Evolutionary conservation across 2,113 vertebrate species (phyloP).

Genomic region (Thunnus maccoyii): DNA sequence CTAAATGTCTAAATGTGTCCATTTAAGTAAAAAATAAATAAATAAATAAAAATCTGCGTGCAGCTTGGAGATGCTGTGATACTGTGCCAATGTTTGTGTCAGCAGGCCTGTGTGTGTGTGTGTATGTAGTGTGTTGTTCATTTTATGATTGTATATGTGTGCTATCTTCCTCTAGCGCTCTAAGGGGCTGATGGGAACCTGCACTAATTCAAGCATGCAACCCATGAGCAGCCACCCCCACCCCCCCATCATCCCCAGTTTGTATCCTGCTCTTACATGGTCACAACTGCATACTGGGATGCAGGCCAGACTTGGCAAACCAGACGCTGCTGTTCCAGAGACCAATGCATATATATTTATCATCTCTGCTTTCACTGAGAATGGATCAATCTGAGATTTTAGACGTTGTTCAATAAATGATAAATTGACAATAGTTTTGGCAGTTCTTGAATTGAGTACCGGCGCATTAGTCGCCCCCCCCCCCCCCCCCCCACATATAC

Average conservation of each 20-base stretch:
- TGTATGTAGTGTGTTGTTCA: conserved; percentile 17
- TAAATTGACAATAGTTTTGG: neutral
- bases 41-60: neutral
- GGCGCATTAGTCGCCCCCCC: neutral
- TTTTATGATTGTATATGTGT: conserved; percentile 40
- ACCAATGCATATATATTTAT: neutral
- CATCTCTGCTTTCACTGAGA: neutral
- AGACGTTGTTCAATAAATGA: neutral
- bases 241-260: conserved; percentile 35
- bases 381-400: conserved; percentile 6
- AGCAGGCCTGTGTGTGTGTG: neutral
- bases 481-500: too few relatives aligned
- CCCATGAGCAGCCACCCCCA: conserved; percentile 34
- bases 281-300: conserved; percentile 15
- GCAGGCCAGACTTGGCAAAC: conserved; percentile 21
- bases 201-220: conserved; percentile 68
- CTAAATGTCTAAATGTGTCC: conserved; percentile 56
- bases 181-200: conserved; percentile 69
- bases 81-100: conserved; percentile 33
- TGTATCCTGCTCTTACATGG: conserved; percentile 31
- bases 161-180: conserved; percentile 53
- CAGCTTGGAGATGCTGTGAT: conserved; percentile 52
- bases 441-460: neutral
- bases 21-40: conserved; percentile 5
- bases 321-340: conserved; percentile 27